phyloP scores from a whole-genome alignment of 2,888 invertebrate genomes.

The Cheilosia scutellata region DNA sequence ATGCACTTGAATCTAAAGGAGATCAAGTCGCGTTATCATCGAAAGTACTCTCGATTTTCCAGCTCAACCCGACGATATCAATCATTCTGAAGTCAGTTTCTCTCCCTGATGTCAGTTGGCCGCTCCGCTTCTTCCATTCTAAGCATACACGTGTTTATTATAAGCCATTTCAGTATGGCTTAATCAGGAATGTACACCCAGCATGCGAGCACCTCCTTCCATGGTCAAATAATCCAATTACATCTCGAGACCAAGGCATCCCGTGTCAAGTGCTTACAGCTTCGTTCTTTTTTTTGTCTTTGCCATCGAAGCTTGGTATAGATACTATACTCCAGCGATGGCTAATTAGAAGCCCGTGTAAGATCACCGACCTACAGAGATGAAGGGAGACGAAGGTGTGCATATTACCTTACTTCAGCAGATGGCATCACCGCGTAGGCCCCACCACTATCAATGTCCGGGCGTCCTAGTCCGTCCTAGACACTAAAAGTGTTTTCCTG shows the following conservation, averaged over 20 bases:
- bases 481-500: slow-evolving; percentile 75
- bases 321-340: slow-evolving; percentile 19
- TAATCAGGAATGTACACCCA: slow-evolving; percentile 54
- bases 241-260: slow-evolving; percentile 33
- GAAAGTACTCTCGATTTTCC: slow-evolving; percentile 74
- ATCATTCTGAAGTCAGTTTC: slow-evolving; percentile 49
- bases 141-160: slow-evolving; percentile 36
- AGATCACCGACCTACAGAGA: slow-evolving; percentile 64
- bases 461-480: slow-evolving; percentile 53
- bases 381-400: slow-evolving; percentile 25
- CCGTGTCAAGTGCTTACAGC: slow-evolving; percentile 29
- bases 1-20: slow-evolving; percentile 47
- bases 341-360: slow-evolving; percentile 71
- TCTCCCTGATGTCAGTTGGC: background rate
- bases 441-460: background rate
- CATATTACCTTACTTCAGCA: slow-evolving; percentile 9
- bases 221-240: slow-evolving; percentile 60
- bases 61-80: slow-evolving; percentile 58
- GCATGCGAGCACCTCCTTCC: slow-evolving; percentile 46
- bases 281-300: slow-evolving; percentile 4
- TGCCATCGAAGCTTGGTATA: background rate
- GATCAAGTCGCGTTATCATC: slow-evolving; percentile 61
- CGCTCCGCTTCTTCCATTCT: slow-evolving; percentile 8
- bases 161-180: slow-evolving; percentile 55
- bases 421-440: slow-evolving; percentile 37